These are phyloP conservation scores for Drosophila bocqueti DNA, from an alignment of 1,140 invertebrate genomes.

Conservation along the genomic window DNA sequence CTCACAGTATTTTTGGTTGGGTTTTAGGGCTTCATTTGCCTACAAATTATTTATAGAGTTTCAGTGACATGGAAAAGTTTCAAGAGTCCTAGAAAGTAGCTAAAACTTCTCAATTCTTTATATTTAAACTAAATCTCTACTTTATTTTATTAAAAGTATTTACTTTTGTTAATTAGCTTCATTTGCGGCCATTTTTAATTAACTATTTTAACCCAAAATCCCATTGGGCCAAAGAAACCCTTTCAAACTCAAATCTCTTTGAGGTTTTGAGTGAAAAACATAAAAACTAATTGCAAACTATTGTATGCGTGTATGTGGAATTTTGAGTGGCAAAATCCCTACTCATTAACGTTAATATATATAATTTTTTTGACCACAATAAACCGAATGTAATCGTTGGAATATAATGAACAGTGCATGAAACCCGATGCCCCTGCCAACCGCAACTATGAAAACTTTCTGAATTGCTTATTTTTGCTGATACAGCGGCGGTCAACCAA, in stretches of 20 bases:
- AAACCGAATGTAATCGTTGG: slow-evolving; percentile 7
- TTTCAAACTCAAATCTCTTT: not conserved
- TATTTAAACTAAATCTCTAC: too few species aligned
- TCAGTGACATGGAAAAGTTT: not conserved
- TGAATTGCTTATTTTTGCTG: slow-evolving; percentile 3
- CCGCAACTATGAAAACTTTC: slow-evolving; percentile 24
- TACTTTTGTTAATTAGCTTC: not conserved
- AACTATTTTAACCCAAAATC: not conserved
- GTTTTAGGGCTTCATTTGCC: not conserved
- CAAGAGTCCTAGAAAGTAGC: too few species aligned
- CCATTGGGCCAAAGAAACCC: not conserved
- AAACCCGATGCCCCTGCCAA: not conserved
- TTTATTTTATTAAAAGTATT: too few species aligned
- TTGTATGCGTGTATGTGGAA: not conserved
- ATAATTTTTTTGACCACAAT: not conserved
- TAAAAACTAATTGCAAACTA: not conserved
- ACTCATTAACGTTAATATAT: slow-evolving; percentile 2
- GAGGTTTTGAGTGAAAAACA: not conserved
- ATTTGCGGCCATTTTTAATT: not conserved
- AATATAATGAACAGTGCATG: slow-evolving; percentile 6
- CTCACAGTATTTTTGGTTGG: not conserved
- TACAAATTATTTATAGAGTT: not conserved
- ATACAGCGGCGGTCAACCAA: not conserved
- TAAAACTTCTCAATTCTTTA: too few species aligned
- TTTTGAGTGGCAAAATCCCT: not conserved